Evolutionary conservation across 1,140 invertebrate genomes (phyloP), one percentile per base, ranked within the genome.

Genomic region (Mesaphorura yosii): DNA sequence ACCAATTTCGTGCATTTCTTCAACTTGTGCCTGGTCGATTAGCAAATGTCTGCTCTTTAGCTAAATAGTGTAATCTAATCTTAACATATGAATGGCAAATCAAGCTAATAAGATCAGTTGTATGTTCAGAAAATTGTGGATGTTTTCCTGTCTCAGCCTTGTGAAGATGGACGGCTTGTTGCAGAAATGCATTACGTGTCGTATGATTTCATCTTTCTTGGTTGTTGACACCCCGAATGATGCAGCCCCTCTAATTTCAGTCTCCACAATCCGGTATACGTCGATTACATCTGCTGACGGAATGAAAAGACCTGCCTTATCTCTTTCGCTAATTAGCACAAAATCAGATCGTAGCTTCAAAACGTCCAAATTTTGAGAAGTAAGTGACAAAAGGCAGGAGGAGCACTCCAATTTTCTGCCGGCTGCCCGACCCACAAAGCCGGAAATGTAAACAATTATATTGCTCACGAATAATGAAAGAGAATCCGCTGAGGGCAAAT

Each of bases 401-500:
- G 10, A 3, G 23, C 20, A 45, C 20, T 23, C 20, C 19, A 45
- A 4, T 4, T 44, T 31, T 42, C 27, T 45, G 14, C 12, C 6
- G 3, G 34, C 10, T 2, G 2, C n/a, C 17, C 28, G 19, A 34
- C 28, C 58, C 62, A 69, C 41, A 69, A 49, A 38, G n/a, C 25
- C 41, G 38, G 45, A 39, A 64, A 54, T 53, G 55, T 63, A 51
- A 58, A 19, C 17, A 64, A 55, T 55, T 44, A 56, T 29, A 66
- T 65, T 42, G 65, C 51, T 23, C 67, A 62, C 6, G 64, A 66
- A 25, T 65, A 29, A 54, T 67, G 69, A 34, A 65, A 66, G 12
- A 62, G 64, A 48, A 64, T 62, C 41, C 53, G 25, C n/a, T 26
- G 19, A 26, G 17, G 22, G 20, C 14, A 38, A 6, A 10, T 34